Evolutionary conservation across 2,797 vertebrate genomes (phyloP), one percentile per base, ranked within the genome.

Genomic region (Xiphorhynchus erythropygius): DNA sequence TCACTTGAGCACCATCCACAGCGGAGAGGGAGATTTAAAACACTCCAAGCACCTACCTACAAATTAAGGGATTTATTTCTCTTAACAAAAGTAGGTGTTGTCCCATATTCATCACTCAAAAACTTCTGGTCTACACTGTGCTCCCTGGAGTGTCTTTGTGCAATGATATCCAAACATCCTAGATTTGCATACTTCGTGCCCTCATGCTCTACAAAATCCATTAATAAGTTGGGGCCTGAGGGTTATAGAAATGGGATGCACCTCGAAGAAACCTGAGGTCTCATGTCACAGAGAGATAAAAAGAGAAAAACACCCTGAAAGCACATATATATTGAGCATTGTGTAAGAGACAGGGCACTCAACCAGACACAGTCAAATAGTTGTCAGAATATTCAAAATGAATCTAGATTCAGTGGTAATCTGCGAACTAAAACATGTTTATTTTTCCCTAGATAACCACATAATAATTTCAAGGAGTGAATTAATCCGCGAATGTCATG

Each of bases 311-410:
- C 7, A 15, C 2, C 4, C 10, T 13, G 1, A 7, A 77, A 65
- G 0, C 4, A 7, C 0, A 0, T 15, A 4, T 16, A 3, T 33
- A 5, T n/a, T 46, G 17, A 59, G 12, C 23, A 23, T 7, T 13
- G 6, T 42, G 42, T 50, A 50, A 33, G 25, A 46, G 23, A 28
- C 21, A 18, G 28, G 15, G 8, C 24, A 64, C 19, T 39, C 5
- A 65, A 35, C 3, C 39, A 65, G 56, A 33, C 28, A 73, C 55
- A 60, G 42, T 11, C 56, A 65, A 82, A 35, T n/a, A 67, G 41
- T 64, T 60, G 24, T 32, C 16, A 21, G 19, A 83, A 42, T 75
- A 33, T 46, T 59, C 35, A 69, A 50, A 84, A 62, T 53, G 4
- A 63, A 55, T 56, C 10, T 19, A 3, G 18, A 44, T 74, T 70